Conservation (phyloP, 2,113 vertebrate species). For the Boleophthalmus pectinirostris region DNA sequence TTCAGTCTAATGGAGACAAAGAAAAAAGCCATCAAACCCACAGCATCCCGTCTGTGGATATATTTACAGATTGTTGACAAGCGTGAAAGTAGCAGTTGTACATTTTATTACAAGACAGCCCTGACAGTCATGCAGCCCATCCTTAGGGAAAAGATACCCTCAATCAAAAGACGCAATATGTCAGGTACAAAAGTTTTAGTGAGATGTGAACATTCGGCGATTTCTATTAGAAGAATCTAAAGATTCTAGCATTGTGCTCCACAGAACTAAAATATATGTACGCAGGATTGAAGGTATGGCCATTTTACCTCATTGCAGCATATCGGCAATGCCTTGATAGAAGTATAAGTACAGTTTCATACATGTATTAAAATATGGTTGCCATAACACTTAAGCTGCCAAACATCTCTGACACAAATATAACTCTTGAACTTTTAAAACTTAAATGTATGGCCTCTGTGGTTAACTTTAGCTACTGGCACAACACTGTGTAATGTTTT, state of each 20-base stretch:
- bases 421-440: neutral
- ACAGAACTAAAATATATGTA: neutral
- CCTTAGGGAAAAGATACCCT: constrained; percentile 42
- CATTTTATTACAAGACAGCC: constrained; percentile 73
- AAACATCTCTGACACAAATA: neutral
- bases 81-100: constrained; percentile 75
- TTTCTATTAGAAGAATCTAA: neutral
- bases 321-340: too few relatives aligned
- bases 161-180: constrained; percentile 18
- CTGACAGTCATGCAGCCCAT: constrained; percentile 63
- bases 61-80: constrained; percentile 78
- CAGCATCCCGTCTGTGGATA: constrained; percentile 54
- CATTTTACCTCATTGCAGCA: neutral
- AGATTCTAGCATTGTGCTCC: neutral
- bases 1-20: constrained; percentile 45
- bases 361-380: neutral
- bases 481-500: neutral
- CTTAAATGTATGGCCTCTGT: constrained; percentile 8
- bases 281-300: neutral
- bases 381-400: neutral
- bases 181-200: constrained; percentile 8
- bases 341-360: too few relatives aligned
- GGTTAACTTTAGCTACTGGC: constrained; percentile 11
- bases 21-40: constrained; percentile 48
- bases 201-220: neutral